phyloP scores from a whole-genome alignment of 2,888 invertebrate genomes.

The Clanis bilineata region DNA sequence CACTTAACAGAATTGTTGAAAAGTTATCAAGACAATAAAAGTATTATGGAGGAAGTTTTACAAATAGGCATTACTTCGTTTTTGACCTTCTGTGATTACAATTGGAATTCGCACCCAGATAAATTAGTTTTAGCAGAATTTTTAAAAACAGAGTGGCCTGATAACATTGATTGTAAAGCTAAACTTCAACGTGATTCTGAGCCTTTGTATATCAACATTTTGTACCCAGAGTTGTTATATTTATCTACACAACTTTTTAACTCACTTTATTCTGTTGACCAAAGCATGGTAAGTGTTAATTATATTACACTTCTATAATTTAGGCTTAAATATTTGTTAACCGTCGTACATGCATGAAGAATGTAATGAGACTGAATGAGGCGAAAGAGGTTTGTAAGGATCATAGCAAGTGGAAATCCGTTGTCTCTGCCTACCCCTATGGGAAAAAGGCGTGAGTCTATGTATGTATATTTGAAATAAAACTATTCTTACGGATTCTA shows the following conservation, averaged over 20 bases:
- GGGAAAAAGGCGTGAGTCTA: too few species aligned
- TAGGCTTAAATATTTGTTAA: too few species aligned
- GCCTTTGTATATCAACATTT: conserved; percentile 85
- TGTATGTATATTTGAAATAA: too few species aligned
- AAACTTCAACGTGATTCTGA: conserved; percentile 84
- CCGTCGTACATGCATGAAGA: too few species aligned
- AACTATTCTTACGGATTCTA: too few species aligned
- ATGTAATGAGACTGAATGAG: too few species aligned
- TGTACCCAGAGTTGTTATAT: conserved; percentile 77
- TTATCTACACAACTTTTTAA: conserved; percentile 66
- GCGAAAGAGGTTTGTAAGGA: too few species aligned
- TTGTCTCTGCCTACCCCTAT: too few species aligned
- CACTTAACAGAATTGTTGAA: conserved; percentile 45
- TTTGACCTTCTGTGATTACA: conserved; percentile 88
- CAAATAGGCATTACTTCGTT: conserved; percentile 85
- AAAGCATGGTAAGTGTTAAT: conserved; percentile 58
- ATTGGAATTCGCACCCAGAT: conserved; percentile 89
- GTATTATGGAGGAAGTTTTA: conserved; percentile 64
- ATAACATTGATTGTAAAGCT: conserved; percentile 58
- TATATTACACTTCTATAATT: too few species aligned
- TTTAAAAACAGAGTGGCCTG: conserved; percentile 66
- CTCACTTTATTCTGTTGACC: conserved; percentile 52
- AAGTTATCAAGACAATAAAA: conserved; percentile 37
- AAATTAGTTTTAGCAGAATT: conserved; percentile 63
- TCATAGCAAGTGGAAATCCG: too few species aligned